Conservation (phyloP, 2,797 vertebrate genomes). For the Ciconia nigra region DNA sequence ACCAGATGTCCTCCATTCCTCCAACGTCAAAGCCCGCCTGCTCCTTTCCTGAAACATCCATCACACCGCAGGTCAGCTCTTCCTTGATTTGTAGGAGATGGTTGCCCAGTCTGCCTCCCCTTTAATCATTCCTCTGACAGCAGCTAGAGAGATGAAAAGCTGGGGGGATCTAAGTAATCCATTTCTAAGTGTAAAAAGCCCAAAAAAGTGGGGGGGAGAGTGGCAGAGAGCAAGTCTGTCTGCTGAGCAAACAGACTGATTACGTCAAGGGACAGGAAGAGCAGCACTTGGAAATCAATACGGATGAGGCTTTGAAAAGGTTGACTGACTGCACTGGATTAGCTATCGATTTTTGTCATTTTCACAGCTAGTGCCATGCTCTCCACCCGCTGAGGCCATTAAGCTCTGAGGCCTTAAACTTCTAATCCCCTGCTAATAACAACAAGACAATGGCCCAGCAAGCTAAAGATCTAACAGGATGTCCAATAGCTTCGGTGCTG, state of each 20-base stretch:
- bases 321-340: conserved; percentile 78
- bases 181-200: conserved; percentile 46
- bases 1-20: conserved; percentile 5
- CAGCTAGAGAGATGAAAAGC: conserved; percentile 29
- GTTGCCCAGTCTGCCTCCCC: neutral
- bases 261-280: conserved; percentile 73
- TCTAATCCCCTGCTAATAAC: conserved; percentile 66
- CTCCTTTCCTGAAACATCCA: conserved; percentile 20
- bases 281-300: conserved; percentile 73
- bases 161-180: conserved; percentile 52
- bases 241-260: conserved; percentile 70
- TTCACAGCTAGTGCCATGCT: conserved; percentile 70
- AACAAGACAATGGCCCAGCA: conserved; percentile 43
- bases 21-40: neutral
- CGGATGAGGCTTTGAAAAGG: conserved; percentile 76
- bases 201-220: neutral
- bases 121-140: conserved; percentile 28
- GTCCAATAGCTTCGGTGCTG: neutral
- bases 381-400: conserved; percentile 63
- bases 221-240: neutral
- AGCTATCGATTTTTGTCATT: conserved; percentile 79
- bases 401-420: conserved; percentile 58
- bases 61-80: neutral
- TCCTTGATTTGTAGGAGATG: conserved; percentile 24
- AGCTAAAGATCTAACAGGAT: conserved; percentile 12